Base-by-base conservation (phyloP, 2,113 vertebrate species). In the Donacobius atricapilla region DNA sequence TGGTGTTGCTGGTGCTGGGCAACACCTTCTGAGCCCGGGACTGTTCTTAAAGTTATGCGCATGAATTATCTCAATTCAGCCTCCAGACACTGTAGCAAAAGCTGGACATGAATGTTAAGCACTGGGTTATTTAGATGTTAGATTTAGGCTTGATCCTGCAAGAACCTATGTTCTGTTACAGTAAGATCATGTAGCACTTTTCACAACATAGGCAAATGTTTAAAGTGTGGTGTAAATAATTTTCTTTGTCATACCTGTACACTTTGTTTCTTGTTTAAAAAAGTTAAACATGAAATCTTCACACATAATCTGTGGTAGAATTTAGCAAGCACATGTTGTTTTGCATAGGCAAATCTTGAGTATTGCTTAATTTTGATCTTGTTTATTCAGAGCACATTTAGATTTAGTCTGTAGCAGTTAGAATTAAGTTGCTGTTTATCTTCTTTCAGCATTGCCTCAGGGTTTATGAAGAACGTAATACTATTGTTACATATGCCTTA, bases 291-390 rank as follows among this genome's bases (percentile, higher is more conserved):
- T 31, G 33, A 78, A 72, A 93, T 90, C 58, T 66, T 16, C 37
- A 69, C 39, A 51, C 60, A 39, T 54, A 91, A 81, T 65, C 60
- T 70, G 19, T 60, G 70, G 45, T n/a, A 56, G 27, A 75, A 54
- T 87, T 90, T 60, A 83, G 35, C 20, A 51, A 69, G 22, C 64
- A 15, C 18, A 19, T 44, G 63, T 58, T 89, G 24, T 33, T 93
- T 93, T 92, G 33, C 56, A 64, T 63, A 72, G 87, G 28, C 23
- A 69, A 37, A 75, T 82, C 45, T 90, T 89, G 51, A 51, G 7
- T 70, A 57, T 93, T 87, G 73, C 51, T 90, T 92, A 75, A 75
- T 95, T 96, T 84, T 90, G 80, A 94, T 92, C 42, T 84, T 89
- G 65, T 48, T 68, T 85, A 15, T 86, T 72, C 47, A 54, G 42